These are phyloP conservation scores for Nibea coibor DNA, from an alignment of 2,113 vertebrate species.

Conservation along the genomic window DNA sequence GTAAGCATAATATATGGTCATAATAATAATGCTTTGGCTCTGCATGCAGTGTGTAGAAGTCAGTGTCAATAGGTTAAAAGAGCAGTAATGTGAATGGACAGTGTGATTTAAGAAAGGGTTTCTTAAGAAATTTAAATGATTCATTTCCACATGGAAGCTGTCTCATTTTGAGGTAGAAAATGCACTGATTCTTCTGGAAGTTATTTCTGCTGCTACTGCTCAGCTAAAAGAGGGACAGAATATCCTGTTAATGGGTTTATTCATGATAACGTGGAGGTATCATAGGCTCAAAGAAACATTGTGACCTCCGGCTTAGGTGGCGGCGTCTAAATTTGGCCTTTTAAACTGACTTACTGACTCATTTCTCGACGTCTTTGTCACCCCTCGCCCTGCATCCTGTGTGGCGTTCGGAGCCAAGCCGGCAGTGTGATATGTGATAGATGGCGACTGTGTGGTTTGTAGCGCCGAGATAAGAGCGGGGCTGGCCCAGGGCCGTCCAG, in stretches of 20 bases:
- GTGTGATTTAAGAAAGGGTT: not conserved
- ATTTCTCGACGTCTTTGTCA: not conserved
- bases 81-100: not conserved
- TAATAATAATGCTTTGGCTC: not conserved
- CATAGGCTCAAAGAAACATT: slow-evolving; percentile 21
- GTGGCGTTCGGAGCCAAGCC: not conserved
- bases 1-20: too few species aligned
- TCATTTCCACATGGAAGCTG: not conserved
- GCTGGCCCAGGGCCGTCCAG: not conserved
- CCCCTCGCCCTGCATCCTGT: not conserved
- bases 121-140: not conserved
- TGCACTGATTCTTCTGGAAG: not conserved
- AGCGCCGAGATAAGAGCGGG: slow-evolving; percentile 19
- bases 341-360: not conserved
- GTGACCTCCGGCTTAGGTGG: slow-evolving; percentile 27
- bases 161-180: not conserved
- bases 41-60: not conserved
- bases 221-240: slow-evolving; percentile 5
- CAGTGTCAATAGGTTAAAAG: not conserved
- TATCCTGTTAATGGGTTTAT: slow-evolving; percentile 30
- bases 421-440: not conserved
- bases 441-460: slow-evolving; percentile 5
- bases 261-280: slow-evolving; percentile 6
- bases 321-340: not conserved
- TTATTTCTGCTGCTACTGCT: not conserved